Percentiles rank a stretch among this genome's conserved stretches.
Evolutionary conservation across 2,888 invertebrate genomes (phyloP).

Genomic region (Teinopalpus imperialis): DNA sequence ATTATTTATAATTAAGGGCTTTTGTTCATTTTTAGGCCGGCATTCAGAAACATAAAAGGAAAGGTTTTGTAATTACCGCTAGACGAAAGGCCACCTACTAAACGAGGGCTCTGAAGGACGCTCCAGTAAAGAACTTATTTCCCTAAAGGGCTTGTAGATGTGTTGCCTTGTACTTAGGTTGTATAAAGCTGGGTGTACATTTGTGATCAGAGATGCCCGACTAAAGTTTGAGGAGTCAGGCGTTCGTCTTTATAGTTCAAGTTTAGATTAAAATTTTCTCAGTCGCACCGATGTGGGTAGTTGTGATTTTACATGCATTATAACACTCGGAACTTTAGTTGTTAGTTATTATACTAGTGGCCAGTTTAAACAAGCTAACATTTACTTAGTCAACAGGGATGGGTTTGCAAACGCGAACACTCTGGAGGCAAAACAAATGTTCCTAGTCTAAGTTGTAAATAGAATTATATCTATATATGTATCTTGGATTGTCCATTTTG

Average conservation of each 20-base stretch:
- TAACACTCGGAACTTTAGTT: constrained; percentile 20
- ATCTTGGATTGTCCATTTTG: no score
- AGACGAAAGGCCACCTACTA: constrained; percentile 16
- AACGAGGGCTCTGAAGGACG: constrained; percentile 19
- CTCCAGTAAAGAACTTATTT: constrained; percentile 33
- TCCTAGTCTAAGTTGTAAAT: constrained; percentile 10
- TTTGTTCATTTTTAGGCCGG: constrained; percentile 38
- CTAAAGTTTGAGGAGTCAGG: constrained; percentile 31
- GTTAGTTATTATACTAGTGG: constrained; percentile 13
- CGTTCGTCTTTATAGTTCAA: constrained; percentile 22
- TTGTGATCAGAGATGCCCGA: constrained; percentile 25
- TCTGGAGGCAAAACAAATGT: constrained; percentile 6
- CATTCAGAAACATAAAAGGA: constrained; percentile 28
- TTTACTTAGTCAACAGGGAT: constrained; percentile 15
- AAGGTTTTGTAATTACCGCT: constrained; percentile 31
- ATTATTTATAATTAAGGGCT: constrained; percentile 52
- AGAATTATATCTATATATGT: background rate
- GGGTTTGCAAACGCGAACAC: constrained; percentile 10
- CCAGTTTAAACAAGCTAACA: constrained; percentile 18
- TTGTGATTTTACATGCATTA: constrained; percentile 20
- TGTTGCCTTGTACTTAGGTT: constrained; percentile 33
- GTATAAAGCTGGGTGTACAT: constrained; percentile 27
- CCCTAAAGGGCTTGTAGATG: constrained; percentile 34
- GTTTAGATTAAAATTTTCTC: constrained; percentile 20
- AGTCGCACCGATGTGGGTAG: constrained; percentile 16